Evolutionary conservation across 2,888 invertebrate species (phyloP), one percentile per base, ranked within the genome.

Genomic region (Drosophila tripunctata): DNA sequence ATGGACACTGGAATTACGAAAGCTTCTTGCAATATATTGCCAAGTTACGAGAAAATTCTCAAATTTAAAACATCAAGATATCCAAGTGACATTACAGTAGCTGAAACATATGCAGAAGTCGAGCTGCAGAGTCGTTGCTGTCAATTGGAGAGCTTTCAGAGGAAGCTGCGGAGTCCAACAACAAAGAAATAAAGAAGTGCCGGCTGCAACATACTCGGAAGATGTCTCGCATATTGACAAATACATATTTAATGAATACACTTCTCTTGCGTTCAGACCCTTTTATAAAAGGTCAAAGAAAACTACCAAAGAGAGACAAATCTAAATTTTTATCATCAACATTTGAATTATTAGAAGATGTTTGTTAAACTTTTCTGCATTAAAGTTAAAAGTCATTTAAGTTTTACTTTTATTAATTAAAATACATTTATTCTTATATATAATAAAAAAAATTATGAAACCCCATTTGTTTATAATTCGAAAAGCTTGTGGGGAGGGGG

Each of bases 301-400:
- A n/a, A n/a, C n/a, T n/a, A n/a, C n/a, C n/a, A n/a, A 40, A 40
- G 10, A 40, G n/a, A 21, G 38, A 40, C 6, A 51, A 56, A 51
- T 56, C 51, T 17, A 45, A 44, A 36, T 47, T 56, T 44, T 48
- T 44, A 4, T n/a, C 40, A 24, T 19, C 33, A 8, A 43, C 45
- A 47, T 47, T 60, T 52, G 52, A 51, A 45, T 60, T 45, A 33
- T 44, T 60, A 38, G 38, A 60, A 38, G 44, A 60, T 47, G 33
- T 47, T 47, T 47, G 33, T 21, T 47, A 47, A 47, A 2, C 3
- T 36, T 48, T 36, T 48, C n/a, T n/a, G n/a, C 22, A 47, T 17
- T 35, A 6, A 14, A n/a, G n/a, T n/a, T n/a, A n/a, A n/a, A n/a
- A n/a, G n/a, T n/a, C n/a, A n/a, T n/a, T n/a, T n/a, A n/a, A n/a